These are phyloP conservation scores for Barnardius zonarius DNA, from an alignment of 2,113 vertebrate genomes.

Conservation along the genomic window DNA sequence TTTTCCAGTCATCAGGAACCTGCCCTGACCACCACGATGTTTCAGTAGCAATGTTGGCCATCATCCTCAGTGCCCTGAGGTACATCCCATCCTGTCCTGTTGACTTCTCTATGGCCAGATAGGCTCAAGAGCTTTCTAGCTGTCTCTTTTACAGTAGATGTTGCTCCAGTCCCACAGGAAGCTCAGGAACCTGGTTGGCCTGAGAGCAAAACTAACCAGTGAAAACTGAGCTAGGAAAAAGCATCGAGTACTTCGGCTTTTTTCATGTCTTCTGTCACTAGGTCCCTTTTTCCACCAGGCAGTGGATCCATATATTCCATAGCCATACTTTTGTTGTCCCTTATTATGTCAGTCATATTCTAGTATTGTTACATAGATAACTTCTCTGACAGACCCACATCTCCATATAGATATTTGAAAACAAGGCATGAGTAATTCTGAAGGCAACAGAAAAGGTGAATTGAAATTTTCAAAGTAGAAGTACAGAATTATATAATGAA, in stretches of 20 bases:
- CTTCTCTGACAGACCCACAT: neutral
- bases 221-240: neutral
- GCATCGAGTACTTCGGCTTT: neutral
- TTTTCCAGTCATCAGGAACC: neutral
- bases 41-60: neutral
- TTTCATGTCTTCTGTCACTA: neutral
- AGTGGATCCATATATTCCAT: neutral
- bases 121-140: neutral
- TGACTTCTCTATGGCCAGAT: neutral
- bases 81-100: neutral
- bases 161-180: neutral
- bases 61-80: neutral
- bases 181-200: neutral
- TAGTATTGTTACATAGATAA: neutral
- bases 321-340: neutral
- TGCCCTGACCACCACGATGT: neutral
- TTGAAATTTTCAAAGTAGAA: neutral
- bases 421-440: neutral
- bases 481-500: neutral
- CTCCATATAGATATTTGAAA: neutral
- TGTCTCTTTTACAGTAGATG: neutral
- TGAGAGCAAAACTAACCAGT: neutral
- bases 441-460: neutral
- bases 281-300: neutral
- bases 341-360: neutral